Percentiles rank a stretch among this genome's conserved stretches.
Conservation (phyloP, 2,797 vertebrate genomes). For the Manis crassicaudata region DNA sequence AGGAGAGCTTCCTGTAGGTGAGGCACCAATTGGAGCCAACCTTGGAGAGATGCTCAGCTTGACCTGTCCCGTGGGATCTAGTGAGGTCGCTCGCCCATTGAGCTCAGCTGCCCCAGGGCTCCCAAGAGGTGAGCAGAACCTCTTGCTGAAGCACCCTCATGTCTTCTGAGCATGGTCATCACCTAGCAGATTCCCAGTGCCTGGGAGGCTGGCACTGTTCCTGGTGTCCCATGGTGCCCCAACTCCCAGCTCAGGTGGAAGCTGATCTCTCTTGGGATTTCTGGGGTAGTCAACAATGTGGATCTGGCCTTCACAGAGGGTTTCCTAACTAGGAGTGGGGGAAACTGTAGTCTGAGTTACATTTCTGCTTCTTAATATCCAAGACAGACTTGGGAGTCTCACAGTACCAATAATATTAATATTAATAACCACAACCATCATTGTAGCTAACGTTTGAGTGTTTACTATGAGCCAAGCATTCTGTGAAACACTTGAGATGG, state of each 20-base stretch:
- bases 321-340: background rate
- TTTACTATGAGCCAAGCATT: slow-evolving; percentile 1
- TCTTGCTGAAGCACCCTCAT: background rate
- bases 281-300: background rate
- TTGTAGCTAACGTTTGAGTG: background rate
- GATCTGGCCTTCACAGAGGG: background rate
- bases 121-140: background rate
- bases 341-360: background rate
- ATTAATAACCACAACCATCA: background rate
- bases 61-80: background rate
- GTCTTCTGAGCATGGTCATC: background rate
- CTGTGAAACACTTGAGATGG: background rate
- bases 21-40: background rate
- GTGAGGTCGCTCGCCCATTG: background rate
- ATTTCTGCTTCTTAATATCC: slow-evolving; percentile 39
- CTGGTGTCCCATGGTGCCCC: background rate
- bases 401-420: background rate
- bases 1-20: background rate
- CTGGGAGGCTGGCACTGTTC: background rate
- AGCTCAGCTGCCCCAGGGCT: background rate
- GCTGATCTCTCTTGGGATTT: slow-evolving; percentile 7
- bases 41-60: background rate
- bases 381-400: background rate
- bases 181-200: background rate
- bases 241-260: background rate